phyloP scores from a whole-genome alignment of 2,888 invertebrate genomes.

The Drosophila putrida region DNA sequence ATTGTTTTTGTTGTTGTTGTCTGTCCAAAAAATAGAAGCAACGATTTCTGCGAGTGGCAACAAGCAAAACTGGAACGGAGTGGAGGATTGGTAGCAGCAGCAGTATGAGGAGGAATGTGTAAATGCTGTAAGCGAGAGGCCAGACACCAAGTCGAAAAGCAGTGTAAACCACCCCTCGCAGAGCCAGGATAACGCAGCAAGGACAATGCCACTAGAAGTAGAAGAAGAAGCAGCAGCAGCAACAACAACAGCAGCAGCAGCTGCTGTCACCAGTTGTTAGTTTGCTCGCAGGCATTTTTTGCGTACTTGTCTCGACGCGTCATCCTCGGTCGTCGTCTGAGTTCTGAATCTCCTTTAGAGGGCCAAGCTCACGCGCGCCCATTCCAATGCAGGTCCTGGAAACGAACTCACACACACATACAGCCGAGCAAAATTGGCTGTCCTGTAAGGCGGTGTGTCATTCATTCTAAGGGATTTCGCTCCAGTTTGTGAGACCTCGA shows the following conservation, averaged over 20 bases:
- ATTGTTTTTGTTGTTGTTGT: constrained; percentile 46
- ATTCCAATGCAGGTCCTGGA: constrained; percentile 53
- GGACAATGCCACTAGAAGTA: constrained; percentile 73
- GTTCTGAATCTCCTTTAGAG: constrained; percentile 61
- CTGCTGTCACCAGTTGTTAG: constrained; percentile 53
- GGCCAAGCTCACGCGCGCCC: constrained; percentile 66
- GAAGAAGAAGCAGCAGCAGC: constrained; percentile 42
- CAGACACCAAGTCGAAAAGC: constrained; percentile 48
- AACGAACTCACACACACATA: constrained; percentile 7
- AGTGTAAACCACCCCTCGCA: constrained; percentile 71
- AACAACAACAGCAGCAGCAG: constrained; percentile 38
- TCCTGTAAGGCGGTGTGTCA: constrained; percentile 50
- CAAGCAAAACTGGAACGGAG: constrained; percentile 37
- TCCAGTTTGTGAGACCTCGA: constrained; percentile 23
- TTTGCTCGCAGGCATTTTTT: constrained; percentile 76
- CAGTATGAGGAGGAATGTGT: constrained; percentile 48
- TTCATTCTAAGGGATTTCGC: constrained; percentile 52
- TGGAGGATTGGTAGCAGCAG: constrained; percentile 5
- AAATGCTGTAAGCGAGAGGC: constrained; percentile 60
- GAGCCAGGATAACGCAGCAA: constrained; percentile 47
- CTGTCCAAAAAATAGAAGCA: constrained; percentile 70
- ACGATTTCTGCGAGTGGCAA: constrained; percentile 67
- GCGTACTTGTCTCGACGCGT: constrained; percentile 76
- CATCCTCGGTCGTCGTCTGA: constrained; percentile 48
- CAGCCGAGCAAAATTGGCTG: constrained; percentile 21